A percentile compares a stretch with the other conserved stretches of the same genome.
Conservation (phyloP, 2,888 invertebrate species). For the Dromius quadrimaculatus region DNA sequence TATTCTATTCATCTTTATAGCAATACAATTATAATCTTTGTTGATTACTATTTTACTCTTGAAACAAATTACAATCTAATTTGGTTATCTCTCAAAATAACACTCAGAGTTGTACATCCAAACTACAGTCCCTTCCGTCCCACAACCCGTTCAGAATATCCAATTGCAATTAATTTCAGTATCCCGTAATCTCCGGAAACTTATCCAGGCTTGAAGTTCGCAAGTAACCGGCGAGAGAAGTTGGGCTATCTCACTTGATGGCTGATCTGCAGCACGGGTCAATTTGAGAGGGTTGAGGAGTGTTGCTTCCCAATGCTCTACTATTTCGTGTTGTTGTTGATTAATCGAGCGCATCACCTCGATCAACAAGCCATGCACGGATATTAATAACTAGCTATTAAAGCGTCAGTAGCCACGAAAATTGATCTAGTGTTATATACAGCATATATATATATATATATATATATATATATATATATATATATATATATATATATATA, state of each 20-base stretch:
- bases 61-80: too few relatives aligned
- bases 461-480: too few relatives aligned
- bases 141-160: neutral
- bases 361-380: conserved; percentile 45
- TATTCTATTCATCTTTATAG: too few relatives aligned
- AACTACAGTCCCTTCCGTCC: neutral
- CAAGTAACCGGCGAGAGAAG: conserved; percentile 4
- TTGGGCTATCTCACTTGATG: too few relatives aligned
- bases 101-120: too few relatives aligned
- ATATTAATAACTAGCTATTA: conserved; percentile 50
- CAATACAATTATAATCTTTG: too few relatives aligned
- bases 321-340: too few relatives aligned
- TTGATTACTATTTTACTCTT: too few relatives aligned
- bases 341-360: conserved; percentile 46
- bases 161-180: conserved; percentile 31
- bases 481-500: too few relatives aligned
- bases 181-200: conserved; percentile 12
- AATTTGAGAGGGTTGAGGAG: neutral
- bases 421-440: too few relatives aligned
- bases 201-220: conserved; percentile 14
- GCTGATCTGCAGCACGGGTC: conserved; percentile 9
- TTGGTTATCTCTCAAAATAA: too few relatives aligned
- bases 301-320: conserved; percentile 12
- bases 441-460: too few relatives aligned
- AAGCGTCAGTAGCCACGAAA: conserved; percentile 48